Evolutionary conservation across 1,140 invertebrate species (phyloP).

Genomic region (Drosophila teissieri): DNA sequence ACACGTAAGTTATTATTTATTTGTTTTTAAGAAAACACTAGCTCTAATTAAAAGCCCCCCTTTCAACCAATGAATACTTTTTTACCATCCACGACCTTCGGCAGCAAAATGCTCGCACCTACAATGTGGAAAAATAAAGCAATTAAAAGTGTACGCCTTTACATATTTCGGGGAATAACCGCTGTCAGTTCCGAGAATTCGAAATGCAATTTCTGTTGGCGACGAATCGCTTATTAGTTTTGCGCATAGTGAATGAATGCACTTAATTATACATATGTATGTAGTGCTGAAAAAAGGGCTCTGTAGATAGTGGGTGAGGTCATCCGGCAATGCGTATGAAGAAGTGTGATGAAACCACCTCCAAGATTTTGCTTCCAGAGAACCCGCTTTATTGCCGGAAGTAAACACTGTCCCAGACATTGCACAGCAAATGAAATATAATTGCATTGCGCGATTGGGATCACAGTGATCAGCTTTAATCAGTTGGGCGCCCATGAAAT

Average conservation of each 20-base stretch:
- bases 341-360: neutral
- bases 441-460: conserved; percentile 12
- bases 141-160: conserved; percentile 29
- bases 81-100: conserved; percentile 7
- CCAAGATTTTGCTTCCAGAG: neutral
- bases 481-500: conserved; percentile 57
- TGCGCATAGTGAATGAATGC: neutral
- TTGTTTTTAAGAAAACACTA: neutral
- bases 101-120: conserved; percentile 1
- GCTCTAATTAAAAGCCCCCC: neutral
- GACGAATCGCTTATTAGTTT: conserved; percentile 15
- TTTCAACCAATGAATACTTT: neutral
- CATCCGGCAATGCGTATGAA: conserved; percentile 7
- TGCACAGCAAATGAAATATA: conserved; percentile 29
- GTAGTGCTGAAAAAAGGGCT: neutral
- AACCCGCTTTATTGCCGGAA: conserved; percentile 42
- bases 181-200: conserved; percentile 25
- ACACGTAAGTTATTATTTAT: neutral
- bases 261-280: neutral
- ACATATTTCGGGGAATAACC: conserved; percentile 17
- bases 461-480: conserved; percentile 40
- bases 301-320: conserved; percentile 4
- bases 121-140: conserved; percentile 26
- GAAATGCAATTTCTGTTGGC: conserved; percentile 19
- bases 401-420: conserved; percentile 29